These are phyloP conservation scores for Anguilla pacifica DNA, from an alignment of 2,797 vertebrate species.

Conservation along the genomic window DNA sequence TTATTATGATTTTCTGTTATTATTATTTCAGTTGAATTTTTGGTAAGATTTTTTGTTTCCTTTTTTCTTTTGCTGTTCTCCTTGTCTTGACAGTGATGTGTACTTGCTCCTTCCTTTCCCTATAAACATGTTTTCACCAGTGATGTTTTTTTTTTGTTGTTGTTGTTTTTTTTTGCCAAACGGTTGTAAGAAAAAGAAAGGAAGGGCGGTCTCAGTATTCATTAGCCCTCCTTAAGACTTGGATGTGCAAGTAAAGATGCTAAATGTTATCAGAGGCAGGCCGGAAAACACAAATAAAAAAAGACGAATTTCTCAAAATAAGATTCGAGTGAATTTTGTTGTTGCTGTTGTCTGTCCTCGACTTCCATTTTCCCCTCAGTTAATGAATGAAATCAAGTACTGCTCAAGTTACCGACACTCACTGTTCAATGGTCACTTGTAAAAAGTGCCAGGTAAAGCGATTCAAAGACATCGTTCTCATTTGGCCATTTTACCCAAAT, in stretches of 20 bases:
- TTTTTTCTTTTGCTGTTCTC: constrained; percentile 64
- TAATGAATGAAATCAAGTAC: neutral
- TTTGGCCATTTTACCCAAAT: neutral
- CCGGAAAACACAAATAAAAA: constrained; percentile 40
- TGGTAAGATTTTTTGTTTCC: constrained; percentile 65
- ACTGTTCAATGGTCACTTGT: neutral
- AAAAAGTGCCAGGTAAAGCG: neutral
- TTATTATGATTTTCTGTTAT: constrained; percentile 67
- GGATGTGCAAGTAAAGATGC: constrained; percentile 23
- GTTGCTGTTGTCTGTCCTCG: neutral
- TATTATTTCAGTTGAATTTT: constrained; percentile 69
- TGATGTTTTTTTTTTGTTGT: constrained; percentile 62
- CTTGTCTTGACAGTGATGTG: constrained; percentile 71
- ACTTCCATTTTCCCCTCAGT: neutral
- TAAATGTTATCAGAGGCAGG: constrained; percentile 28
- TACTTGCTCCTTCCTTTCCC: constrained; percentile 53
- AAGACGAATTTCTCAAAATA: constrained; percentile 41
- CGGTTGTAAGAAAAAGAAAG: constrained; percentile 57
- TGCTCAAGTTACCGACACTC: neutral
- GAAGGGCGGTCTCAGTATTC: constrained; percentile 13
- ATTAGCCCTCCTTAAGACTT: neutral
- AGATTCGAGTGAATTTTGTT: neutral
- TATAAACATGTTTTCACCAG: constrained; percentile 69
- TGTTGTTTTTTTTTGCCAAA: constrained; percentile 56
- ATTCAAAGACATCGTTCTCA: neutral